Conservation (phyloP, 1,140 invertebrate genomes). For the Pygmarrhopalites habei region DNA sequence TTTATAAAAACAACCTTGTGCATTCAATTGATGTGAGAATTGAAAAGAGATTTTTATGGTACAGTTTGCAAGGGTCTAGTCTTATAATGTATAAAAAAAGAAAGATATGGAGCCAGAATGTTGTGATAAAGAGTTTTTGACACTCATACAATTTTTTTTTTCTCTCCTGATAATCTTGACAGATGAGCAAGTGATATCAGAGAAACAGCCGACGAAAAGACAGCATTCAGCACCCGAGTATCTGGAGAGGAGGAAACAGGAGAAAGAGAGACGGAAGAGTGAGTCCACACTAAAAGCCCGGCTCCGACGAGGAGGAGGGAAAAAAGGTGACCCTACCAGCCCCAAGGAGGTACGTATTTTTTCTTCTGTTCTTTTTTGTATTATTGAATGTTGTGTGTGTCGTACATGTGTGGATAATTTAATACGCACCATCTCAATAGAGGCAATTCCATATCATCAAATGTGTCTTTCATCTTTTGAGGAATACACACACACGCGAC, state of each 20-base stretch:
- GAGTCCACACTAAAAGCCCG: conserved; percentile 55
- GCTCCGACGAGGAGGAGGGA: conserved; percentile 47
- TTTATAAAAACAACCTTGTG: too few relatives aligned
- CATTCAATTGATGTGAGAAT: too few relatives aligned
- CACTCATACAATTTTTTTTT: conserved; percentile 12
- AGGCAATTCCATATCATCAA: neutral
- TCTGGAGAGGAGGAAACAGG: conserved; percentile 68
- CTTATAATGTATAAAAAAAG: too few relatives aligned
- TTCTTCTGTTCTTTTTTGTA: too few relatives aligned
- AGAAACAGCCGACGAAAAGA: conserved; percentile 56
- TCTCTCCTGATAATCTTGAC: conserved; percentile 10
- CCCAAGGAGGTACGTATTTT: conserved; percentile 45
- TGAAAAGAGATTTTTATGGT: too few relatives aligned
- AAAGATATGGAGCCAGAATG: too few relatives aligned
- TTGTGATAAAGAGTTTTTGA: too few relatives aligned
- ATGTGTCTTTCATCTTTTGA: neutral
- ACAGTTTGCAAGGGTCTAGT: too few relatives aligned
- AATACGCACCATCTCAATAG: too few relatives aligned
- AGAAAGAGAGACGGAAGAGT: conserved; percentile 60
- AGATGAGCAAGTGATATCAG: conserved; percentile 44
- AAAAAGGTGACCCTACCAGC: conserved; percentile 46
- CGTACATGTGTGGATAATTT: too few relatives aligned
- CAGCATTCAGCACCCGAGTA: conserved; percentile 83
- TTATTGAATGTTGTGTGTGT: too few relatives aligned
- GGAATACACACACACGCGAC: too few relatives aligned